phyloP scores from a whole-genome alignment of 1,140 invertebrate species.

The Muscidifurax raptorellus region DNA sequence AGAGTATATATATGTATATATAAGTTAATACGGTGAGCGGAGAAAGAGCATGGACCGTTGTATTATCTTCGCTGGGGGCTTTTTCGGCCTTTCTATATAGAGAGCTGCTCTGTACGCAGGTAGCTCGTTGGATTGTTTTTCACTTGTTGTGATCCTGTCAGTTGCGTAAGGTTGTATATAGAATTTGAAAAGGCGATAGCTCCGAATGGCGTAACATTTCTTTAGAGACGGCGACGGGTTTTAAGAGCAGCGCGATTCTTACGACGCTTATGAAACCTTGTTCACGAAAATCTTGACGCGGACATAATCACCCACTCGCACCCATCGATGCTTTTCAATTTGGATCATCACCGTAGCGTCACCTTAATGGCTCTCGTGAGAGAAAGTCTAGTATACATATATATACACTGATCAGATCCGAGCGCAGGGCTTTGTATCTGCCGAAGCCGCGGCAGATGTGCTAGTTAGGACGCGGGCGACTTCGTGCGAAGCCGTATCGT shows the following conservation, averaged over 20 bases:
- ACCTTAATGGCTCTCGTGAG: background rate
- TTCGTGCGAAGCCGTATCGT: constrained; percentile 9
- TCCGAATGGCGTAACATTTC: too few species aligned
- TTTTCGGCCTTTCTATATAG: background rate
- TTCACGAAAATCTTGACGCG: background rate
- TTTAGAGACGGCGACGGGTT: too few species aligned
- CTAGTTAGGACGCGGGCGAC: constrained; percentile 37
- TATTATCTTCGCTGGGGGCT: background rate
- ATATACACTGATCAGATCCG: background rate
- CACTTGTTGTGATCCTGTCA: background rate
- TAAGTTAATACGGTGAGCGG: background rate
- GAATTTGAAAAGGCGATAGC: too few species aligned
- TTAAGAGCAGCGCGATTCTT: background rate
- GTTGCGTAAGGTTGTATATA: background rate
- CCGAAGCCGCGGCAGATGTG: constrained; percentile 18
- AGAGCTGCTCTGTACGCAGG: background rate
- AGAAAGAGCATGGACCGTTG: background rate
- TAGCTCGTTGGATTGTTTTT: background rate
- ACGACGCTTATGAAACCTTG: background rate
- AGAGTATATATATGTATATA: constrained; percentile 40
- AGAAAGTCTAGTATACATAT: constrained; percentile 22
- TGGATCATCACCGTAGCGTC: background rate
- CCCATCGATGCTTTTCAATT: constrained; percentile 22
- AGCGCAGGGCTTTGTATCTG: background rate
- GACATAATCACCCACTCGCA: background rate